A percentile compares a stretch with the other conserved stretches of the same genome.
Evolutionary conservation across 1,140 invertebrate species (phyloP).

Genomic region (Portunus trituberculatus): DNA sequence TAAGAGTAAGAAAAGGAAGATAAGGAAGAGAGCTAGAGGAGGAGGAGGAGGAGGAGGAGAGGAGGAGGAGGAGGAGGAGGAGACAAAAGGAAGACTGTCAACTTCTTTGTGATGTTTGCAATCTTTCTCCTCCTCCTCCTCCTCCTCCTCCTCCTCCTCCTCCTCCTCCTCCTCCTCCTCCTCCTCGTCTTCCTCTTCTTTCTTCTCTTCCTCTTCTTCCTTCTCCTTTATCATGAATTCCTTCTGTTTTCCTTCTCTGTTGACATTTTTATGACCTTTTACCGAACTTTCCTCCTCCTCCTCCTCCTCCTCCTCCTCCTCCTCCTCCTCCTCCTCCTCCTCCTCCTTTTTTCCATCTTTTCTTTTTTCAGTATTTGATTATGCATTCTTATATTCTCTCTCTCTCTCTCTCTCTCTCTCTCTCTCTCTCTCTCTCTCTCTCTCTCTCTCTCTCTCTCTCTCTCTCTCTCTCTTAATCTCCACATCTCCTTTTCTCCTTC

Average conservation of each 20-base stretch:
- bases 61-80: too few relatives aligned
- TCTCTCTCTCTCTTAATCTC: too few relatives aligned
- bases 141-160: background rate
- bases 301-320: background rate
- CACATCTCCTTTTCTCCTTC: background rate
- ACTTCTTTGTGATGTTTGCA: background rate
- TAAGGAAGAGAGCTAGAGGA: too few relatives aligned
- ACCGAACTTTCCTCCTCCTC: background rate
- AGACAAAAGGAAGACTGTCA: too few relatives aligned
- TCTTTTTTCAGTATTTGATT: background rate
- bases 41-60: too few relatives aligned
- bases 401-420: background rate
- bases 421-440: slow-evolving; percentile 5
- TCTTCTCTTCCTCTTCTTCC: background rate
- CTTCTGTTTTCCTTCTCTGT: background rate
- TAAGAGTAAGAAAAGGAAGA: background rate
- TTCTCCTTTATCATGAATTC: background rate
- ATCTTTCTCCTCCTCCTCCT: too few relatives aligned
- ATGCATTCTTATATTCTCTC: background rate
- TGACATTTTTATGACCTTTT: background rate
- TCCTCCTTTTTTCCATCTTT: background rate
- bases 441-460: background rate
- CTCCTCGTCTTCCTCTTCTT: background rate
- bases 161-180: background rate
- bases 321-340: background rate